phyloP scores from a whole-genome alignment of 2,113 vertebrate species.

The Phalacrocorax carbo region DNA sequence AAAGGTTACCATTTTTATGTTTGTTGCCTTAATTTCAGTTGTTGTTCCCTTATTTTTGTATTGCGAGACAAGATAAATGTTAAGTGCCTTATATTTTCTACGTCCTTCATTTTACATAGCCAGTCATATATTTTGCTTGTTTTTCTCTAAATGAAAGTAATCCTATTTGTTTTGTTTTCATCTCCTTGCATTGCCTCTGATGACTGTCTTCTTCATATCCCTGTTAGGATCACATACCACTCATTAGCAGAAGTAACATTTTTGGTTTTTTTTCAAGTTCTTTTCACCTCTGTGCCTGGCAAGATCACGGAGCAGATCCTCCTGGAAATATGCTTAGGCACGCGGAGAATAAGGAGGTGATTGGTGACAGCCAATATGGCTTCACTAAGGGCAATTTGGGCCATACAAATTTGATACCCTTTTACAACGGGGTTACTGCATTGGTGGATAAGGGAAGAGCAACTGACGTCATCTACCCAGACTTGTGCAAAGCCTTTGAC shows the following conservation, averaged over 20 bases:
- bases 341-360: not conserved
- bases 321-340: not conserved
- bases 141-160: not conserved
- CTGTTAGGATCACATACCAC: not conserved
- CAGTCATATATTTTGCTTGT: not conserved
- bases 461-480: no score
- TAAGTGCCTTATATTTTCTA: constrained; percentile 55
- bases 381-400: not conserved
- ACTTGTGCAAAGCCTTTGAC: no score
- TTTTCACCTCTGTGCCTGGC: not conserved
- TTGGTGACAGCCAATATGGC: not conserved
- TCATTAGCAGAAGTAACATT: not conserved
- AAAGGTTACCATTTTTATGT: not conserved
- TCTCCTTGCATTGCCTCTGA: not conserved
- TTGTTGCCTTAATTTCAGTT: constrained; percentile 42
- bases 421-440: no score
- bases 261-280: not conserved
- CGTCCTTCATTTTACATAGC: not conserved
- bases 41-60: constrained; percentile 34
- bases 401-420: not conserved
- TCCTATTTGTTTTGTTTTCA: not conserved
- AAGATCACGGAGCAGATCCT: not conserved
- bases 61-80: constrained; percentile 22
- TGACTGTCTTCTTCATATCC: not conserved
- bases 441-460: no score